Percentiles rank a stretch among this genome's conserved stretches.
Evolutionary conservation across 35 echinoderm and acorn worm genomes (phyloP).

Genomic region (Apostichopus californicus): DNA sequence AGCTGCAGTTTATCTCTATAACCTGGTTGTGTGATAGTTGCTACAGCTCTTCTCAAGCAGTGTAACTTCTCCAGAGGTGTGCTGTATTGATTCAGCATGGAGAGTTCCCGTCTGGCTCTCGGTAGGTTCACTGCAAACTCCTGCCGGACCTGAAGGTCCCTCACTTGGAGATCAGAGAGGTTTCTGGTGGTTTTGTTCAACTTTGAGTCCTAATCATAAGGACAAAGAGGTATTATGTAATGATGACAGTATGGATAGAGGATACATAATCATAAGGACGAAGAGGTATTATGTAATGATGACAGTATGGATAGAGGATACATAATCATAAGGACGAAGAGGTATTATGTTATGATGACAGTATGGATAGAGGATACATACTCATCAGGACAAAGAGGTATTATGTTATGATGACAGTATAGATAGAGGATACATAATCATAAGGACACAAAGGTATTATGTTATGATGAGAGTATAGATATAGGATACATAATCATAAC

Average conservation of each 20-base stretch:
- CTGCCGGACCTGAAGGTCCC: conserved; percentile 78
- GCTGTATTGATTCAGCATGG: conserved; percentile 76
- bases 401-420: background rate
- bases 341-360: background rate
- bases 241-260: no score
- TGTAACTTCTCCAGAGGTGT: conserved; percentile 95
- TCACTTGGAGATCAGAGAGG: conserved; percentile 89
- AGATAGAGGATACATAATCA: no score
- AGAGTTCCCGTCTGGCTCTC: conserved; percentile 84
- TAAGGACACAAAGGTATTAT: no score
- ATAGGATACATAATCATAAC: no score
- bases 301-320: no score
- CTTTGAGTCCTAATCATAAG: conserved; percentile 72
- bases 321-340: no score
- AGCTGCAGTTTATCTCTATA: conserved; percentile 67
- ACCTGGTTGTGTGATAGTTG: conserved; percentile 84
- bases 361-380: no score
- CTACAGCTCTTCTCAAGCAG: conserved; percentile 83
- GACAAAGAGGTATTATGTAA: background rate
- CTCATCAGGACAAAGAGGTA: no score
- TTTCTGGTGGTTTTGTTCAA: conserved; percentile 97
- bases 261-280: no score
- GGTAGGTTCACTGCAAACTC: conserved; percentile 94
- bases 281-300: background rate
- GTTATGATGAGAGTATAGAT: no score